These are phyloP conservation scores for Pogonocichla stellata DNA, from an alignment of 2,113 vertebrate species.

Conservation along the genomic window DNA sequence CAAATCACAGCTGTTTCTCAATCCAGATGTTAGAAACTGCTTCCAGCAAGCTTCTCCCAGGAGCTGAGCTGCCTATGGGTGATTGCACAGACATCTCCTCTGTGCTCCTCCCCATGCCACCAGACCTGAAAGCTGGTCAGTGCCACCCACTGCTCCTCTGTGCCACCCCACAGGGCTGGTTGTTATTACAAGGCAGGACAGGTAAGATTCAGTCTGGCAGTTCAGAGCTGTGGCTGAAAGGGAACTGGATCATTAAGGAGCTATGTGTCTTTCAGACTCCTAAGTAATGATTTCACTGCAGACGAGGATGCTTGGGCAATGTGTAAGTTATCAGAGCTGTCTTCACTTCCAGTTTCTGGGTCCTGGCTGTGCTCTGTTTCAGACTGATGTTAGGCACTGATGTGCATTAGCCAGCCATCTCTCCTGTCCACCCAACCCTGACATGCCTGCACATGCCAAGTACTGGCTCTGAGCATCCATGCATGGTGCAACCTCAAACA, in stretches of 20 bases:
- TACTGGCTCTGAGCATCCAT: background rate
- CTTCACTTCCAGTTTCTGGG: background rate
- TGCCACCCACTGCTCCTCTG: background rate
- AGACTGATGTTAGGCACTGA: background rate
- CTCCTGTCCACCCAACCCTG: background rate
- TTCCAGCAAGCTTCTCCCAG: background rate
- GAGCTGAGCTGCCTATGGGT: background rate
- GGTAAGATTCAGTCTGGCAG: background rate
- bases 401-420: background rate
- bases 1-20: constrained; percentile 23
- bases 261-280: background rate
- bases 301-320: background rate
- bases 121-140: background rate
- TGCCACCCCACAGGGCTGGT: background rate
- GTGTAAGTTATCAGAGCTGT: background rate
- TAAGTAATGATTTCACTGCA: background rate
- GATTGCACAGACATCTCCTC: background rate
- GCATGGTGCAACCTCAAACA: background rate
- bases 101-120: background rate
- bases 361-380: background rate
- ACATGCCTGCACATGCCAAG: background rate
- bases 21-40: constrained; percentile 8
- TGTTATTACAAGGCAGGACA: background rate
- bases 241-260: background rate
- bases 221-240: constrained; percentile 6